phyloP scores from a whole-genome alignment of 2,797 vertebrate species.

The Anniella stebbinsi region DNA sequence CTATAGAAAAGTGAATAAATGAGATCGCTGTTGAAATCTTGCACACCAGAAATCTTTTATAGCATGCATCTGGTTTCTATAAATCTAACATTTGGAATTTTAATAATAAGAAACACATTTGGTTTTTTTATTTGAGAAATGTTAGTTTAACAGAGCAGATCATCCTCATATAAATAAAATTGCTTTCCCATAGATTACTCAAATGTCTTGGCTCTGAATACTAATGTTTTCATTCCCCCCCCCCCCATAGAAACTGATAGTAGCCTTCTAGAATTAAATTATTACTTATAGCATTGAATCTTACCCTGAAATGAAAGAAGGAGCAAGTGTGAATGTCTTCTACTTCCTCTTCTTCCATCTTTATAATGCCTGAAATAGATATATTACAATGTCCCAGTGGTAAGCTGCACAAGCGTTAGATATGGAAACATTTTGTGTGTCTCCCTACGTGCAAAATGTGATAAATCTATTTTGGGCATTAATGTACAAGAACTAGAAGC shows the following conservation, averaged over 20 bases:
- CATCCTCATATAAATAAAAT: not conserved
- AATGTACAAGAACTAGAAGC: not conserved
- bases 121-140: constrained; percentile 3
- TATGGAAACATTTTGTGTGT: not conserved
- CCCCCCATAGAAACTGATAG: not conserved
- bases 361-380: not conserved
- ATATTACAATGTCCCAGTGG: not conserved
- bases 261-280: not conserved
- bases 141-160: not conserved
- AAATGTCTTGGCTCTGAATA: not conserved
- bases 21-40: not conserved
- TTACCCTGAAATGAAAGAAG: not conserved
- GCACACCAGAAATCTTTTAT: not conserved
- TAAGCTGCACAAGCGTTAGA: not conserved
- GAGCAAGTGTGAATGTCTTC: not conserved
- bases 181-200: not conserved
- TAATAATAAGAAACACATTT: not conserved
- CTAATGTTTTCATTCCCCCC: not conserved
- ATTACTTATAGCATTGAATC: not conserved
- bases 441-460: too few relatives aligned
- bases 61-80: not conserved
- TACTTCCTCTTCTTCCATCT: too few relatives aligned
- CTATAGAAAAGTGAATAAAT: not conserved
- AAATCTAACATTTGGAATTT: not conserved
- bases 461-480: not conserved